A percentile compares a stretch with the other conserved stretches of the same genome.
phyloP scores from a whole-genome alignment of 2,888 invertebrate species.

The Drosophila subquinaria region DNA sequence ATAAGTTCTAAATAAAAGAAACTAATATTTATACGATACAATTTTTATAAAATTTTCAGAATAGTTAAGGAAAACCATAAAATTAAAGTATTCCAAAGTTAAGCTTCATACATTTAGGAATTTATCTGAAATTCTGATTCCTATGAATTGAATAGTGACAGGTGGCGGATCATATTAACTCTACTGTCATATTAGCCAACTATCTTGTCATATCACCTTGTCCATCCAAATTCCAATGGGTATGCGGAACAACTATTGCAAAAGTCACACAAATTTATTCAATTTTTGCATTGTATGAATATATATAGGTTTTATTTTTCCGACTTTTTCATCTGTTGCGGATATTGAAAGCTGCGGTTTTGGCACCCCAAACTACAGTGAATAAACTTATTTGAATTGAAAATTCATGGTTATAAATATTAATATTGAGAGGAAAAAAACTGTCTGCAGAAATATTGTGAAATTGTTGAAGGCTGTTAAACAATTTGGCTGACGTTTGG shows the following conservation, averaged over 20 bases:
- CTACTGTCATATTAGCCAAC: neutral
- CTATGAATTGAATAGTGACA: neutral
- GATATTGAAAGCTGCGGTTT: conserved; percentile 77
- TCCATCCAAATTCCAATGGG: neutral
- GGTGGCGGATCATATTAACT: too few relatives aligned
- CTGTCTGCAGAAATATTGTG: conserved; percentile 51
- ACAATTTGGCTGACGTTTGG: conserved; percentile 63
- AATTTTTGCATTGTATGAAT: conserved; percentile 41
- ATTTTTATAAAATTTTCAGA: neutral
- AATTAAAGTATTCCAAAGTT: neutral
- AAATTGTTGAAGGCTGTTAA: conserved; percentile 69
- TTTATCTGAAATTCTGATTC: too few relatives aligned
- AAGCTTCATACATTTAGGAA: neutral
- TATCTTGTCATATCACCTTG: neutral
- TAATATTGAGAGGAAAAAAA: conserved; percentile 45
- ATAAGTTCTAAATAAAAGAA: neutral
- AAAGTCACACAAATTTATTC: conserved; percentile 42
- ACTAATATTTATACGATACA: neutral
- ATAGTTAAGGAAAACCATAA: too few relatives aligned
- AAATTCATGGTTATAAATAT: conserved; percentile 78
- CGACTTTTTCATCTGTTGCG: conserved; percentile 43
- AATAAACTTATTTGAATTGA: conserved; percentile 71
- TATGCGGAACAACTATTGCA: conserved; percentile 38
- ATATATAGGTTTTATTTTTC: neutral
- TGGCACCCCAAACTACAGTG: conserved; percentile 44